phyloP scores from a whole-genome alignment of 2,888 invertebrate species.

The Acrobasis repandana region DNA sequence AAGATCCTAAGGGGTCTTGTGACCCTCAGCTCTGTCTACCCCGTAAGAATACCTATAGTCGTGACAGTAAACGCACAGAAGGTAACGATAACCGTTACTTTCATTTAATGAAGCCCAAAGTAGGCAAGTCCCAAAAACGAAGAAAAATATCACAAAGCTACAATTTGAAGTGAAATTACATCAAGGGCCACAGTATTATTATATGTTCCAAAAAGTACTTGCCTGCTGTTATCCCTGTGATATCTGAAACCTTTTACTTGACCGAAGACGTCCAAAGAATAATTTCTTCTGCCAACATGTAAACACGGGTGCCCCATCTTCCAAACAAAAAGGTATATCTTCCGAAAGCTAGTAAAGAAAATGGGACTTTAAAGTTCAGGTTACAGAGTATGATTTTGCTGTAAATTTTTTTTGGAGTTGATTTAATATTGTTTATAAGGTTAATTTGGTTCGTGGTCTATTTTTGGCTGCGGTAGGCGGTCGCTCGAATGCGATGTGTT shows the following conservation, averaged over 20 bases:
- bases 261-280: conserved; percentile 60
- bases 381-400: background rate
- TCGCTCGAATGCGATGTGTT: conserved; percentile 67
- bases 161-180: background rate
- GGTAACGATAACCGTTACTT: no score
- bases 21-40: no score
- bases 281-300: conserved; percentile 69
- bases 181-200: background rate
- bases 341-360: background rate
- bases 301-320: conserved; percentile 56
- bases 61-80: no score
- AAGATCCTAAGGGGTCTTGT: no score
- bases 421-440: conserved; percentile 15
- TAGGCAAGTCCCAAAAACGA: background rate
- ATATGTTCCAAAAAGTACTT: conserved; percentile 37
- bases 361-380: background rate
- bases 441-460: conserved; percentile 58
- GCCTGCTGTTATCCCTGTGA: conserved; percentile 36
- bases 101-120: background rate
- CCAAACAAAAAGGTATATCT: conserved; percentile 27
- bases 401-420: background rate
- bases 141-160: background rate
- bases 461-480: conserved; percentile 83
- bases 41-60: no score
- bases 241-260: conserved; percentile 58